Percentiles rank a stretch among this genome's conserved stretches.
Evolutionary conservation across 2,888 invertebrate species (phyloP).

Genomic region (Zootermopsis nevadensis): DNA sequence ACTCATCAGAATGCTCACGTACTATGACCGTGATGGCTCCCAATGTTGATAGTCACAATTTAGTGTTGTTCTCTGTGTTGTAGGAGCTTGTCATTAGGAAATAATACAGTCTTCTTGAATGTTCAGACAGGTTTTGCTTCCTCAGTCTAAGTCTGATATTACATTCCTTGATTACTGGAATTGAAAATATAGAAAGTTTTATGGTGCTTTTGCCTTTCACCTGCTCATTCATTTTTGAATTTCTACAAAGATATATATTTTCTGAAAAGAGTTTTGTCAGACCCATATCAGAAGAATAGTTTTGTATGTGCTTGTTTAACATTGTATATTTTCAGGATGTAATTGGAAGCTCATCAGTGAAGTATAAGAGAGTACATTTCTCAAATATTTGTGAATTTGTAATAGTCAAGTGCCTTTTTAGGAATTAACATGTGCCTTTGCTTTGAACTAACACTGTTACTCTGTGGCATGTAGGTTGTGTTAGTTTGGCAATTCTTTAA

Average conservation of each 20-base stretch:
- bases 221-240: neutral
- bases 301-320: neutral
- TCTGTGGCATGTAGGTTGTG: constrained; percentile 25
- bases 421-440: constrained; percentile 25
- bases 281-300: neutral
- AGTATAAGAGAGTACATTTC: neutral
- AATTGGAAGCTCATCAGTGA: neutral
- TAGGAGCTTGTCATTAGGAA: neutral
- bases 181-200: neutral
- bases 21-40: neutral
- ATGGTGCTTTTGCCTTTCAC: neutral
- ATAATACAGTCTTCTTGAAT: too few species aligned
- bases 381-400: neutral
- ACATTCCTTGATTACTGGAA: too few species aligned
- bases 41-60: neutral
- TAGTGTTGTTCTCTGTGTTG: neutral
- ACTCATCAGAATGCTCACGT: neutral
- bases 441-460: constrained; percentile 18
- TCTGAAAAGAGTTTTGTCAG: neutral
- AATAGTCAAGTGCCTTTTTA: constrained; percentile 15
- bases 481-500: neutral
- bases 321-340: neutral
- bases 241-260: neutral
- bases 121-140: neutral
- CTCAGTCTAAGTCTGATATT: neutral